These are phyloP conservation scores for Avahi laniger DNA, from an alignment of 2,797 vertebrate genomes.

Conservation along the genomic window DNA sequence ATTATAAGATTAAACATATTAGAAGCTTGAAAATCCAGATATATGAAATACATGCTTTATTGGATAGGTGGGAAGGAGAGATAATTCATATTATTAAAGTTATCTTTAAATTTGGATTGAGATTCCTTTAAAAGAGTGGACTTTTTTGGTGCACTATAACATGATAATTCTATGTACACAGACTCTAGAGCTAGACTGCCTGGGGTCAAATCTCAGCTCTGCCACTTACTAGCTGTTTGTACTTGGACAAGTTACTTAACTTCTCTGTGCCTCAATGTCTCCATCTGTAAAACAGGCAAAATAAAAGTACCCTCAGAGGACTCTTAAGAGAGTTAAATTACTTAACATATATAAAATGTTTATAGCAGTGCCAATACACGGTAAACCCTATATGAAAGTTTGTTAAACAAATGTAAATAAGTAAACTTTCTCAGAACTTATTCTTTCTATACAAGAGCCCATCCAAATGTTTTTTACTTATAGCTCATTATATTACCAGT, in stretches of 20 bases:
- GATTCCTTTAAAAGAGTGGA: not conserved
- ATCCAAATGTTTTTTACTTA: not conserved
- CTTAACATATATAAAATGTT: not conserved
- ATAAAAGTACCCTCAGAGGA: not conserved
- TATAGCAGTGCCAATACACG: not conserved
- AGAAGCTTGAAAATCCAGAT: not conserved
- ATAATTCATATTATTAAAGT: not conserved
- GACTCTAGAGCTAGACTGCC: not conserved
- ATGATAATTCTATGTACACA: not conserved
- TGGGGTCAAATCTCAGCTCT: not conserved
- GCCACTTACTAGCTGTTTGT: not conserved
- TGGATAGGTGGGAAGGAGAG: no score
- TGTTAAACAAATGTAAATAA: not conserved
- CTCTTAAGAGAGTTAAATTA: not conserved
- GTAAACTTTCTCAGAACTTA: not conserved
- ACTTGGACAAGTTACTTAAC: not conserved
- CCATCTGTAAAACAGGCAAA: not conserved
- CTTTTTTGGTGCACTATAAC: not conserved
- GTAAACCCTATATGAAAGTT: not conserved
- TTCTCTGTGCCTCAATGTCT: not conserved
- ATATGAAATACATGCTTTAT: not conserved
- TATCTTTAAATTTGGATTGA: not conserved
- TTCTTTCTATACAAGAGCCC: not conserved
- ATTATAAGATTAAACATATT: not conserved
- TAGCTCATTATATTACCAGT: not conserved